Base-by-base conservation (phyloP, 2,888 invertebrate genomes). In the Theodoxus fluviatilis region DNA sequence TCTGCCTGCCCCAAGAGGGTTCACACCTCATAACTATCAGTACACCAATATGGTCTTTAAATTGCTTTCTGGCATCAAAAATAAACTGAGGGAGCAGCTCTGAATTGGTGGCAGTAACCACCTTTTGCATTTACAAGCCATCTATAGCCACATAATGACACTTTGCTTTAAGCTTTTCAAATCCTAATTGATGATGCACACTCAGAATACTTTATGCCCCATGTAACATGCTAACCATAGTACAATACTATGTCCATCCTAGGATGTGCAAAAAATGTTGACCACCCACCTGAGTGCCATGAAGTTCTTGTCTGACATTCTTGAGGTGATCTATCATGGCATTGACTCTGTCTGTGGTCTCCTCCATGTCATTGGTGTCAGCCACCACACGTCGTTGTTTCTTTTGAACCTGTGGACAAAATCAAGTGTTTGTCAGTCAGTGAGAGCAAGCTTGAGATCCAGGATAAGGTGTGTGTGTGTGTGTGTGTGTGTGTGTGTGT, bases 271-370 rank as follows among this genome's bases (percentile, higher is more conserved):
- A 49, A 15, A 47, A 15, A 40, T 22, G 0, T 7, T 31, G 1
- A 9, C 38, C 15, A 68, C 67, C 59, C 73, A 85, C 85, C 81
- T 86, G 86, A 59, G 86, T 86, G 69, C 85, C 84, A 57, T 82
- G 80, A 9, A 87, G 81, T 73, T 87, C 87, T 70, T 86, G 86
- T 31, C 85, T 75, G 33, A 87, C 86, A 83, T 87, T 86, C 71
- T 85, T 86, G 67, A 86, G 79, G 75, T 87, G 87, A 68, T 83
- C 83, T 3, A 79, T 76, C 82, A 87, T 84, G 18, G 86, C 84
- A 74, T 79, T 78, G 3, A 86, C 79, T 7, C 86, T 75, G 75
- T 87, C 86, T 12, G 84, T 84, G 72, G 81, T 80, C 69, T 84
- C 83, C 43, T 79, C 81, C 63, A 85, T 74, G 18, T 85, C 81